Evolutionary conservation across 23 tunicate genomes (phyloP), one percentile per base, ranked within the genome.

Genomic region (Corella eumyota): DNA sequence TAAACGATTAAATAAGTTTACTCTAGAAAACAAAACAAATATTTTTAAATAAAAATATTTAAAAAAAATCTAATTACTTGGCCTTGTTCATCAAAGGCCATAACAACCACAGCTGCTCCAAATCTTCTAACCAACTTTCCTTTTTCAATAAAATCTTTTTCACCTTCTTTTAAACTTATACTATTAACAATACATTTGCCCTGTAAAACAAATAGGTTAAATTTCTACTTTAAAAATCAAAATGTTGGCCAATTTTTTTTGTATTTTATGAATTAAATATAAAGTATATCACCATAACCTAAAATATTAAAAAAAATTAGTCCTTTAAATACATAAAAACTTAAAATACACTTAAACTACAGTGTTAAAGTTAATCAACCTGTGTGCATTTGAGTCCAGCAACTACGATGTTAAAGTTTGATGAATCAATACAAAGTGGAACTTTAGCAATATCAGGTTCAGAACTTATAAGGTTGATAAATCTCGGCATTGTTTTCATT

Each of bases 111-210:
- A 7, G 96, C 96, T 1, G 96, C 96, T 9, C 96, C 96, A 54
- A 88, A 88, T 34, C 81, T 53, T 47, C 61, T 67, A n/a, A 88
- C 64, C 15, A 73, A 15, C 23, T 60, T 88, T 24, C 81, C 96
- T 62, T 88, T 88, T 50, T 48, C 57, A 0, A 88, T 40, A 32
- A 88, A 78, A 33, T 78, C 88, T 33, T 68, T 76, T 45, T 78
- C 88, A 6, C 96, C 96, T 68, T 88, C 96, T 56, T 88, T 88
- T 48, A 88, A 77, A 67, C 96, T 88, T 32, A 88, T 78, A 66
- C 96, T 88, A 72, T 88, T 88, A 47, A 88, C 96, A 6, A 88
- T 88, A 61, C 96, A 88, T 73, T 88, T 88, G 36, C 96, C 96
- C 80, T 88, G 72, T 4, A 51, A 40, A 48, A 49, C 15, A 9